phyloP scores from a whole-genome alignment of 2,888 invertebrate species.

The Cryptocheilus praepositus region DNA sequence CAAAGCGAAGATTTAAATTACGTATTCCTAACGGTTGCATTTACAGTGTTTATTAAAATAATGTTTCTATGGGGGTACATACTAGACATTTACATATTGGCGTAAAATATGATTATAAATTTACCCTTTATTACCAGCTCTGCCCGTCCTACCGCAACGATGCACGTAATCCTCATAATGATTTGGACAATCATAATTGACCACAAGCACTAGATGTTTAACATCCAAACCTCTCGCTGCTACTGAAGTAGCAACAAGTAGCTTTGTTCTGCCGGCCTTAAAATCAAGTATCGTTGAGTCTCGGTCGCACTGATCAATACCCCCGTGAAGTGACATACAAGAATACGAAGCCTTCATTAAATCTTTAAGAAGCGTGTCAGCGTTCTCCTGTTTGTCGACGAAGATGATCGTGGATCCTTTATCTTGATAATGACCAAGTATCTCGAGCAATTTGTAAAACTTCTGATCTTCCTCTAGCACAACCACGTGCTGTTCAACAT shows the following conservation, averaged over 20 bases:
- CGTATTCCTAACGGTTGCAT: not conserved
- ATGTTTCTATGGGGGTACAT: too few relatives aligned
- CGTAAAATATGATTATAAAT: not conserved
- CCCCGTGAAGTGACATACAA: slow-evolving; percentile 98
- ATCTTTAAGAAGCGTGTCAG: slow-evolving; percentile 93
- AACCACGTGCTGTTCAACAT: slow-evolving; percentile 96
- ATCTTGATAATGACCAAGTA: slow-evolving; percentile 96
- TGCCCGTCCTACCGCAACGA: slow-evolving; percentile 92
- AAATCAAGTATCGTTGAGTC: slow-evolving; percentile 99
- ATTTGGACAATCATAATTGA: slow-evolving; percentile 99
- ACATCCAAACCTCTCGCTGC: slow-evolving; percentile 99
- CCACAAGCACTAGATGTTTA: slow-evolving; percentile 96
- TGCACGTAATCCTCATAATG: slow-evolving; percentile 99
- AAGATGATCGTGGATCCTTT: slow-evolving; percentile 96
- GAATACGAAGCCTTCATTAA: slow-evolving; percentile 97
- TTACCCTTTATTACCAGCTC: slow-evolving; percentile 94
- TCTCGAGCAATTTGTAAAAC: slow-evolving; percentile 96
- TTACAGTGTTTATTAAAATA: not conserved
- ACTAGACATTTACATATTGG: too few relatives aligned
- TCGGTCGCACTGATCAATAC: slow-evolving; percentile 99
- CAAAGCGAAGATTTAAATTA: not conserved
- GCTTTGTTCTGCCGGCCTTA: slow-evolving; percentile 93
- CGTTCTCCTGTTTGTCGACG: slow-evolving; percentile 98
- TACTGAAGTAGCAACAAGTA: slow-evolving; percentile 97
- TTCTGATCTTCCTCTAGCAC: slow-evolving; percentile 97